These are phyloP conservation scores for Papilio polyxenes DNA, from an alignment of 1,140 invertebrate genomes.

Conservation along the genomic window DNA sequence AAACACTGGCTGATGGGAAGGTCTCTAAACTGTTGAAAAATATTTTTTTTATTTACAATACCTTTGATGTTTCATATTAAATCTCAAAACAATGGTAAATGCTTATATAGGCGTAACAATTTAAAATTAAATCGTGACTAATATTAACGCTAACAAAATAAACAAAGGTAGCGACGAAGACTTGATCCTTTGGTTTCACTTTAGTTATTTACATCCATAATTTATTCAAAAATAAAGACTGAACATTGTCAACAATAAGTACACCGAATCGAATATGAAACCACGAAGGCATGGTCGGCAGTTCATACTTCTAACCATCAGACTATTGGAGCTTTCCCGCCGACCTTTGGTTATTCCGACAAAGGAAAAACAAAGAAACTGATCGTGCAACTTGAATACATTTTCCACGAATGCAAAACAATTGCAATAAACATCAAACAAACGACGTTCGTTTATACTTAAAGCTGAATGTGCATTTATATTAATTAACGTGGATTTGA, in stretches of 20 bases:
- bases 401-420: slow-evolving; percentile 5
- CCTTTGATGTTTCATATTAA: background rate
- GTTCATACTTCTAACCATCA: background rate
- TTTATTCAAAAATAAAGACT: background rate
- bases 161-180: background rate
- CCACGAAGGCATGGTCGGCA: background rate
- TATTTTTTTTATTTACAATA: background rate
- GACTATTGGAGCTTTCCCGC: background rate
- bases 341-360: background rate
- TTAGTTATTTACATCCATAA: background rate
- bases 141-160: background rate
- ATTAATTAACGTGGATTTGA: background rate
- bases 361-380: slow-evolving; percentile 12
- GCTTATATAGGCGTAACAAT: background rate
- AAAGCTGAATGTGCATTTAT: background rate
- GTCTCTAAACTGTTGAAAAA: background rate
- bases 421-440: slow-evolving; percentile 7
- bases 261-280: no score
- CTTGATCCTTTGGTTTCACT: background rate
- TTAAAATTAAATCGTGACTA: background rate
- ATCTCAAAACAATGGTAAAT: background rate
- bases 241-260: background rate
- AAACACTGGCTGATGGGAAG: background rate
- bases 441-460: background rate
- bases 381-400: slow-evolving; percentile 10